Evolutionary conservation across 2,113 vertebrate species (phyloP), one percentile per base, ranked within the genome.

Genomic region (Megaceryle torquata): DNA sequence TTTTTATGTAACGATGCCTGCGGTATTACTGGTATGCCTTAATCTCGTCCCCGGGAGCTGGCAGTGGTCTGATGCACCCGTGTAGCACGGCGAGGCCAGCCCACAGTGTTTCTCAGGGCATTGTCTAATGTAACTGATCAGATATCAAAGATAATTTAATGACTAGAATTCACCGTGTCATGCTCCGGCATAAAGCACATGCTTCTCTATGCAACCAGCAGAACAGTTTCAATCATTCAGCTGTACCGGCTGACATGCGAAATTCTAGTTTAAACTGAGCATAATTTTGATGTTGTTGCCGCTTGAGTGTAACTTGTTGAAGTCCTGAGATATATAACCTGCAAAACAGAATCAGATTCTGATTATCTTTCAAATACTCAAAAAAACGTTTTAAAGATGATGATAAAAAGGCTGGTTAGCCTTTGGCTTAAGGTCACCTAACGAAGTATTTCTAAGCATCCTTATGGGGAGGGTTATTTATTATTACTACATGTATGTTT

Each of bases 261-360:
- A 29, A 17, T 56, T 54, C 81, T 57, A 4, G 0, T 50, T 89
- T 43, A n/a, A 67, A 81, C 31, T 1, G 18, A 63, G 35, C 17
- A 0, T 29, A 4, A 13, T 51, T 31, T 60, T 29, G 3, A 9
- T 19, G 17, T 8, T 12, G 59, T 31, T 79, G 81, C 44, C 50
- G 1, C 28, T 37, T 31, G 7, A 29, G 81, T n/a, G 44, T 57
- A 9, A 24, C 72, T 63, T 22, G 63, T 53, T 51, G 68, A 35
- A 82, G 33, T 81, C 10, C 0, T 0, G 31, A 9, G 18, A 10
- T 37, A 1, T 2, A 0, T 19, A 69, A 43, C 35, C 35, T 9
- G 37, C 28, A 8, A 24, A 59, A 12, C 6, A 17, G 12, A 70
- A 24, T 24, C 43, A 2, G 46, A 4, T 35, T 21, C 43, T 46